Evolutionary conservation across 2,113 vertebrate species (phyloP).

Genomic region (Actenoides hombroni): DNA sequence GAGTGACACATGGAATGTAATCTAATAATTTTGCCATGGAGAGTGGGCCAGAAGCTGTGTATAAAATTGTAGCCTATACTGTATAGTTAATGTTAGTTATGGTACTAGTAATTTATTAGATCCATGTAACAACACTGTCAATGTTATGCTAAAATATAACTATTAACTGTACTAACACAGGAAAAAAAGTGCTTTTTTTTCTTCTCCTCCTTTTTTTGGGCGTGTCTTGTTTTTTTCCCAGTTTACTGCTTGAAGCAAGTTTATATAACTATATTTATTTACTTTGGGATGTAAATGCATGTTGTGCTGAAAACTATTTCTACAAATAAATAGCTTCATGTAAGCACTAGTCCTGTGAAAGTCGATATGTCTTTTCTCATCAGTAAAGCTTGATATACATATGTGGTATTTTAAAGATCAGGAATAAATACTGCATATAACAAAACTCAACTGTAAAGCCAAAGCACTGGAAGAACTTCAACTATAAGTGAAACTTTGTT

Average conservation of each 20-base stretch:
- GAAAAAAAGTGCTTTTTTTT: background rate
- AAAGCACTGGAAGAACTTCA: background rate
- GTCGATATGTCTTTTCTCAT: background rate
- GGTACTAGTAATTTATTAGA: background rate
- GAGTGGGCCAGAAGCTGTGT: background rate
- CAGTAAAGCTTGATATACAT: background rate
- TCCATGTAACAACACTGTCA: background rate
- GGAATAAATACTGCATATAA: background rate
- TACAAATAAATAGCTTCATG: background rate
- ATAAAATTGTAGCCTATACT: background rate
- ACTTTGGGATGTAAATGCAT: background rate
- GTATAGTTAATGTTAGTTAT: background rate
- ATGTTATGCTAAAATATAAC: background rate
- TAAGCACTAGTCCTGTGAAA: background rate
- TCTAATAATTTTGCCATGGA: background rate
- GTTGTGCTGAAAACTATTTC: background rate
- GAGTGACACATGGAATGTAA: background rate
- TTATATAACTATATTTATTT: background rate
- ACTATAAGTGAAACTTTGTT: background rate
- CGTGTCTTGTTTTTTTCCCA: background rate
- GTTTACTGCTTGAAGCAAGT: background rate
- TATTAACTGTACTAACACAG: background rate
- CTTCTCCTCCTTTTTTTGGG: background rate
- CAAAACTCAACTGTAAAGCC: background rate
- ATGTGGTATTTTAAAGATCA: background rate